These are phyloP conservation scores for Oncorhynchus kisutch DNA, from an alignment of 2,113 vertebrate genomes.

Conservation along the genomic window DNA sequence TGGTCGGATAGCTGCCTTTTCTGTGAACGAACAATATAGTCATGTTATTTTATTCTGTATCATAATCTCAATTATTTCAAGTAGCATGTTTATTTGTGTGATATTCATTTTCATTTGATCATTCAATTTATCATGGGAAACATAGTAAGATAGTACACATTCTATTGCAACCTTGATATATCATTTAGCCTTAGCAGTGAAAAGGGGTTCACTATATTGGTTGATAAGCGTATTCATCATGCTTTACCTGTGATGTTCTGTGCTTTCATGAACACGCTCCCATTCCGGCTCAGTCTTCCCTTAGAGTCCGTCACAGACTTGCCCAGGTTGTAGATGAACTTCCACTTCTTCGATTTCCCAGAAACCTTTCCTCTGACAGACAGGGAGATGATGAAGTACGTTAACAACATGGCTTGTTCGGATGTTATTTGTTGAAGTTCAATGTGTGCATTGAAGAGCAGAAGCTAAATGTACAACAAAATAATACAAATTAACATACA, in stretches of 20 bases:
- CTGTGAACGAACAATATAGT: conserved; percentile 62
- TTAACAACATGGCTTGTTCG: neutral
- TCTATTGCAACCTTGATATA: too few species aligned
- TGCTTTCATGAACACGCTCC: conserved; percentile 94
- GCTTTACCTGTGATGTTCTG: conserved; percentile 81
- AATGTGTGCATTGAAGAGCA: too few species aligned
- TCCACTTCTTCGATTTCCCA: conserved; percentile 97
- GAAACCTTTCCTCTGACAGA: conserved; percentile 87
- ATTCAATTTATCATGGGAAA: too few species aligned
- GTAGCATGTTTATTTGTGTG: neutral
- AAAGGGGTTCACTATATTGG: too few species aligned
- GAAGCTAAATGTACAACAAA: too few species aligned
- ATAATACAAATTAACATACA: too few species aligned
- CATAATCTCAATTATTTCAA: neutral
- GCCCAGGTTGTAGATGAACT: conserved; percentile 95
- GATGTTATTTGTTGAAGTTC: too few species aligned
- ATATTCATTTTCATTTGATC: neutral
- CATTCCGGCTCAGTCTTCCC: conserved; percentile 93
- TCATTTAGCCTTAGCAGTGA: neutral
- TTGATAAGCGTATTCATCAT: neutral
- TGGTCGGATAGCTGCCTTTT: conserved; percentile 89
- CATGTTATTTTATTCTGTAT: neutral
- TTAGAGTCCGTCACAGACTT: conserved; percentile 90
- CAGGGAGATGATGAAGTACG: neutral
- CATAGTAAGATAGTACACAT: too few species aligned